A percentile compares a stretch with the other conserved stretches of the same genome.
Conservation (phyloP, 2,888 invertebrate species). For the Liodrosophila aerea region DNA sequence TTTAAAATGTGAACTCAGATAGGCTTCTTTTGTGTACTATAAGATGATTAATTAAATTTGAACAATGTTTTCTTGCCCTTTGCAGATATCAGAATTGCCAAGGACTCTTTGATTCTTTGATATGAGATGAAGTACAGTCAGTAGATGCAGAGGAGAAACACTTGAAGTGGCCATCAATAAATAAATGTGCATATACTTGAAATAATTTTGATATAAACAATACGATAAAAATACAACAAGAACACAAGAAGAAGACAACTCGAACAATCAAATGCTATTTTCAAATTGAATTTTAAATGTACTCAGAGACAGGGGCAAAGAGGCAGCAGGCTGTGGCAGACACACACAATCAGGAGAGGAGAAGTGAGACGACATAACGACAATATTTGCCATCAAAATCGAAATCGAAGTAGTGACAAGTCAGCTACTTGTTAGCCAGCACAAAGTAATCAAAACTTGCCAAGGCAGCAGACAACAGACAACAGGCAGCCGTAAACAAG, state of each 20-base stretch:
- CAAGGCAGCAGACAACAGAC: slow-evolving; percentile 11
- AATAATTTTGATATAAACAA: slow-evolving; percentile 12
- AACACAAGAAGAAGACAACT: slow-evolving; percentile 9
- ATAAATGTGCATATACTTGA: slow-evolving; percentile 32
- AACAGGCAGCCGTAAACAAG: slow-evolving; percentile 36
- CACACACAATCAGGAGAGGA: neutral
- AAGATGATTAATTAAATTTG: neutral
- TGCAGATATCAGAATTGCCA: no score
- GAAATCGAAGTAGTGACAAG: slow-evolving; percentile 33
- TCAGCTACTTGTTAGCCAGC: slow-evolving; percentile 49
- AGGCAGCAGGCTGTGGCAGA: no score
- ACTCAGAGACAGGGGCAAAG: slow-evolving; percentile 1
- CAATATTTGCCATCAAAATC: slow-evolving; percentile 50
- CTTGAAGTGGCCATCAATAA: slow-evolving; percentile 39
- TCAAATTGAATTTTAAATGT: slow-evolving; percentile 58
- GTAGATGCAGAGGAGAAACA: slow-evolving; percentile 18
- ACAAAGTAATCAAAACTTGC: slow-evolving; percentile 56
- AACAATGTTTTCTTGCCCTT: no score
- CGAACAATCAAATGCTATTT: slow-evolving; percentile 51
- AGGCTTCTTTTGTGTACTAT: neutral
- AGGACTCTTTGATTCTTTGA: no score
- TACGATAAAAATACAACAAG: neutral
- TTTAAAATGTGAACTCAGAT: neutral
- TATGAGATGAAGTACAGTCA: no score
- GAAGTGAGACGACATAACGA: slow-evolving; percentile 35